phyloP scores from a whole-genome alignment of 2,797 vertebrate genomes.

The Acipenser oxyrinchus region DNA sequence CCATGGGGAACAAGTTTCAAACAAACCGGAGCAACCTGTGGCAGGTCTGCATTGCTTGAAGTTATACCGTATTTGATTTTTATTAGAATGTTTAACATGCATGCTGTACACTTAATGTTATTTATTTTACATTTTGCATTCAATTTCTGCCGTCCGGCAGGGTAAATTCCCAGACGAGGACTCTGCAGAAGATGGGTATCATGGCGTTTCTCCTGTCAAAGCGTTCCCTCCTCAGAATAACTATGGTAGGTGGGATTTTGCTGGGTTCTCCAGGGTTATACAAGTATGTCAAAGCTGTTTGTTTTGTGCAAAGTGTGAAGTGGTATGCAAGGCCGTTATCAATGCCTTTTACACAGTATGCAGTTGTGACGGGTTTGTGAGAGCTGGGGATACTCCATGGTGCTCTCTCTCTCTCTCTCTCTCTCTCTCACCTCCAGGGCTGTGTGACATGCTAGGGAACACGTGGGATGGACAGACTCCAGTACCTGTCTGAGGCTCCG shows the following conservation, averaged over 20 bases:
- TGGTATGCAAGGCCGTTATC: too few relatives aligned
- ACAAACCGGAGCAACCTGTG: constrained; percentile 83
- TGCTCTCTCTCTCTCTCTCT: background rate
- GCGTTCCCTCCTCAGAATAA: too few relatives aligned
- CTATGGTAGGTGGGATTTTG: too few relatives aligned
- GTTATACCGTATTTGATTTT: background rate
- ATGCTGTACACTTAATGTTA: background rate
- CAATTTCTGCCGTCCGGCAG: constrained; percentile 55
- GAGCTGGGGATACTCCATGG: too few relatives aligned
- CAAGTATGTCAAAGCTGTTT: too few relatives aligned
- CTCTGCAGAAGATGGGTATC: too few relatives aligned
- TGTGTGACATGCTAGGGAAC: constrained; percentile 89
- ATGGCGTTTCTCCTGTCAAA: too few relatives aligned
- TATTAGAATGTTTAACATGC: background rate
- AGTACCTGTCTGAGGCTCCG: constrained; percentile 38
- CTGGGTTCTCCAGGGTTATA: too few relatives aligned
- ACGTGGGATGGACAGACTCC: constrained; percentile 86
- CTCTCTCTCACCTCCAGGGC: constrained; percentile 48
- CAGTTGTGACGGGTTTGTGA: too few relatives aligned
- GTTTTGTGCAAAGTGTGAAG: too few relatives aligned
- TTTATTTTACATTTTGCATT: background rate
- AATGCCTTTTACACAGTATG: too few relatives aligned
- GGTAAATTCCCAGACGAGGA: too few relatives aligned
- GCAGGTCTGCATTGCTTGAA: constrained; percentile 63
- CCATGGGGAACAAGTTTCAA: constrained; percentile 90